Conservation (phyloP, 2,888 invertebrate genomes). For the Adineta ricciae region DNA sequence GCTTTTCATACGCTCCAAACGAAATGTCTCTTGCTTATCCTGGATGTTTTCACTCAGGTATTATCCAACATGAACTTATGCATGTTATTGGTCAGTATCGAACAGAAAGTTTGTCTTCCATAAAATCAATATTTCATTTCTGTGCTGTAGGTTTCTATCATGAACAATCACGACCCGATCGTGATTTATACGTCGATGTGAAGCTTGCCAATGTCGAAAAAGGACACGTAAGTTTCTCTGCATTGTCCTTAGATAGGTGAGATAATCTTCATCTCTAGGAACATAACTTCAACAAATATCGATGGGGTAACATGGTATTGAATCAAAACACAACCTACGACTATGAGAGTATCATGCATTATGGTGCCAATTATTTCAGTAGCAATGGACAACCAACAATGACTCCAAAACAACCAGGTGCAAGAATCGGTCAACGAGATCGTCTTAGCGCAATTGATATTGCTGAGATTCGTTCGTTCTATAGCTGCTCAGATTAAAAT, state of each 20-base stretch:
- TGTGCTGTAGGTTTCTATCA: conserved; percentile 25
- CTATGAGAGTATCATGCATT: conserved; percentile 70
- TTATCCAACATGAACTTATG: conserved; percentile 32
- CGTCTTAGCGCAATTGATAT: conserved; percentile 48
- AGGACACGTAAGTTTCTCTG: neutral
- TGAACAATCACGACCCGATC: conserved; percentile 34
- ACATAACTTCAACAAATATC: conserved; percentile 53
- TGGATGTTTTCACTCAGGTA: conserved; percentile 28
- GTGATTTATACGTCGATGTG: conserved; percentile 26
- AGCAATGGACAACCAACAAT: conserved; percentile 53
- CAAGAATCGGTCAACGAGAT: conserved; percentile 56
- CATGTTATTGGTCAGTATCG: conserved; percentile 23
- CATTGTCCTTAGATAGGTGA: neutral
- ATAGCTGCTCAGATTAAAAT: conserved; percentile 41
- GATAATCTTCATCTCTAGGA: conserved; percentile 47
- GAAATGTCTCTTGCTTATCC: conserved; percentile 58
- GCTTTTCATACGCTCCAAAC: conserved; percentile 63
- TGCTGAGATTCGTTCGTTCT: conserved; percentile 48
- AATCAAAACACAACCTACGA: conserved; percentile 61
- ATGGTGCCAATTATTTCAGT: conserved; percentile 55
- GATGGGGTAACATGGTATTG: conserved; percentile 40
- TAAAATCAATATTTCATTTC: neutral
- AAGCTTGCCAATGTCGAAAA: neutral
- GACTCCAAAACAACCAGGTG: conserved; percentile 46
- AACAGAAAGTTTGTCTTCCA: conserved; percentile 37